Evolutionary conservation across 2,113 vertebrate species (phyloP).

Genomic region (Athene cunicularia): DNA sequence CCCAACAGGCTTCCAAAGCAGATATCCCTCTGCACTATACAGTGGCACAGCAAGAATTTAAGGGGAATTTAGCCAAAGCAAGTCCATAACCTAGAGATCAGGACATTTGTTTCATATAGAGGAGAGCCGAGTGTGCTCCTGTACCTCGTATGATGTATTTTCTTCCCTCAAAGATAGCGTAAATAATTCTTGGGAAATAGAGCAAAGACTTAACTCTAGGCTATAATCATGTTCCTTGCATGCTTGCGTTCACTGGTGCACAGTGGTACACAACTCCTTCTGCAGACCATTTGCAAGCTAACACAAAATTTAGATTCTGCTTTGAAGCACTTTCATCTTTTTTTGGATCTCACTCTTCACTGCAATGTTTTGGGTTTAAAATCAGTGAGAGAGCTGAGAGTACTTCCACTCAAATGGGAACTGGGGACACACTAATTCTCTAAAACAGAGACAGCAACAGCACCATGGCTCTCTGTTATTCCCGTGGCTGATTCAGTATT

Average conservation of each 20-base stretch:
- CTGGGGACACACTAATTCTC: neutral
- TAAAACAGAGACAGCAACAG: neutral
- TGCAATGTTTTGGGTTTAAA: neutral
- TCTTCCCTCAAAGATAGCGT: neutral
- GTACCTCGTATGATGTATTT: neutral
- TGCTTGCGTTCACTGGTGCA: neutral
- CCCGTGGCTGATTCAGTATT: neutral
- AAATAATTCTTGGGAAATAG: neutral
- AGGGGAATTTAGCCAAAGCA: neutral
- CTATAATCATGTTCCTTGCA: neutral
- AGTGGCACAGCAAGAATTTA: neutral
- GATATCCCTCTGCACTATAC: neutral
- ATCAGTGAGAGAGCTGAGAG: neutral
- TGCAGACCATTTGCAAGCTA: neutral
- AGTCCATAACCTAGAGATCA: neutral
- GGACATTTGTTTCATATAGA: neutral
- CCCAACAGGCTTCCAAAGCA: neutral
- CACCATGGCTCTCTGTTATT: neutral
- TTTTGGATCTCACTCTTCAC: neutral
- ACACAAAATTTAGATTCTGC: neutral
- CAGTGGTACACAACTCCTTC: neutral
- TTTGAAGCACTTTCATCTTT: neutral
- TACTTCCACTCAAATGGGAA: neutral
- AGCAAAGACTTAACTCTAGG: neutral
- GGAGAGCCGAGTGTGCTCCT: neutral